Evolutionary conservation across 2,888 invertebrate genomes (phyloP).

Genomic region (Chymomyza fuscimana): DNA sequence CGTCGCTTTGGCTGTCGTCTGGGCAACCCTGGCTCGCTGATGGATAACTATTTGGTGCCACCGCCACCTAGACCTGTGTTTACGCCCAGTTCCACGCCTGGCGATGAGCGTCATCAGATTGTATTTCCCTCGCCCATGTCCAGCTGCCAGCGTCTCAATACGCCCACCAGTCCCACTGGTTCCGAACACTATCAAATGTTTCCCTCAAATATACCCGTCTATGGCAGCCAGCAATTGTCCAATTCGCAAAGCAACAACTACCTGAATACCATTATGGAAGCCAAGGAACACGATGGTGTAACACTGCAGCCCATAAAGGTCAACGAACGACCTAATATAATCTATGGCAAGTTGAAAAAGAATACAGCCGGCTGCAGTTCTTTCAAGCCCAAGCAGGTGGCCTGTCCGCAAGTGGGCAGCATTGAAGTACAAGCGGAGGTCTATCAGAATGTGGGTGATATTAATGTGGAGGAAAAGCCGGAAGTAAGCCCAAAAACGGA

Average conservation of each 20-base stretch:
- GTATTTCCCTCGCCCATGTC: conserved; percentile 77
- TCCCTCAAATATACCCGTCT: conserved; percentile 79
- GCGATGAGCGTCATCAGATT: conserved; percentile 78
- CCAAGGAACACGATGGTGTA: conserved; percentile 77
- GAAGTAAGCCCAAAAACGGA: background rate
- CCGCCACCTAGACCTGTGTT: conserved; percentile 83
- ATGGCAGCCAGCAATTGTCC: conserved; percentile 68
- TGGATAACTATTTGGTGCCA: conserved; percentile 84
- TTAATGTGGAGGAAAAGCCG: conserved; percentile 39
- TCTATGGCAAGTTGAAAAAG: conserved; percentile 77
- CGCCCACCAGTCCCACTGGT: conserved; percentile 76
- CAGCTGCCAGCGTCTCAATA: conserved; percentile 71
- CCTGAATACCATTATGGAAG: conserved; percentile 78
- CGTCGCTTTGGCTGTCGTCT: conserved; percentile 80
- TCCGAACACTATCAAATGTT: conserved; percentile 79
- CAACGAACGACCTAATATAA: conserved; percentile 77
- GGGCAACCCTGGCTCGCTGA: conserved; percentile 76
- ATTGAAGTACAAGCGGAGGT: conserved; percentile 76
- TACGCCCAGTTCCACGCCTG: conserved; percentile 78
- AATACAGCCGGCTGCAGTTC: conserved; percentile 74
- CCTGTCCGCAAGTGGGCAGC: conserved; percentile 68
- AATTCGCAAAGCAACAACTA: conserved; percentile 74
- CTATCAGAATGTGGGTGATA: conserved; percentile 71
- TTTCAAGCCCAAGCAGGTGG: conserved; percentile 76
- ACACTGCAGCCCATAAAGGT: conserved; percentile 79